A percentile compares a stretch with the other conserved stretches of the same genome.
These are phyloP conservation scores for Dromaius novaehollandiae DNA, from an alignment of 2,113 vertebrate genomes.

Conservation along the genomic window DNA sequence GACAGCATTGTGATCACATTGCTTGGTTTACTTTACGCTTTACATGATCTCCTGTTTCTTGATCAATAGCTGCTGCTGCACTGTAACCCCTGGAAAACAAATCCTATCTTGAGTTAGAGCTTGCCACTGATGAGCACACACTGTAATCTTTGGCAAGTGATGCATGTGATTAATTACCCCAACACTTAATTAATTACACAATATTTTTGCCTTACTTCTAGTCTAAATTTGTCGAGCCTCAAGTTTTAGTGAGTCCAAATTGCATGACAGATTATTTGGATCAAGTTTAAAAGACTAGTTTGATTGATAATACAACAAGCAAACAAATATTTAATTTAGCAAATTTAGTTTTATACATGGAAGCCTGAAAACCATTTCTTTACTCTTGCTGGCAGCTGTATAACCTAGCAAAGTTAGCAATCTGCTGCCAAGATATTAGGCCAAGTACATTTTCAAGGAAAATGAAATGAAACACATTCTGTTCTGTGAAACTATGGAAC, in stretches of 20 bases:
- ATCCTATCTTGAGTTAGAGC: neutral
- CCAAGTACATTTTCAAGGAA: constrained; percentile 11
- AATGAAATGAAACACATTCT: neutral
- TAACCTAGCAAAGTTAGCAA: constrained; percentile 12
- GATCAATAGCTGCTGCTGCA: neutral
- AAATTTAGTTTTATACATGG: constrained; percentile 13
- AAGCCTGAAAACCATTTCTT: neutral
- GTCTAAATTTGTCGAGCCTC: neutral
- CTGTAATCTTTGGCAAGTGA: neutral
- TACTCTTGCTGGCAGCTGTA: neutral
- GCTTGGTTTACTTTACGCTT: neutral
- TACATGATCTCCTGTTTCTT: neutral
- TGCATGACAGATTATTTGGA: neutral
- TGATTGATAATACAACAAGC: neutral
- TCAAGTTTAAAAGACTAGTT: neutral
- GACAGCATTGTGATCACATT: neutral
- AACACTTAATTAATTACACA: neutral
- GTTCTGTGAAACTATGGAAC: neutral
- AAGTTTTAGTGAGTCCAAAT: constrained; percentile 3
- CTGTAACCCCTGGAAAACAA: neutral
- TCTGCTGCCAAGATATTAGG: neutral
- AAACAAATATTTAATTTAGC: constrained; percentile 2
- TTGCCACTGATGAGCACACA: neutral
- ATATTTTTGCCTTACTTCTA: neutral
- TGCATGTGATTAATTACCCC: neutral